Evolutionary conservation across 2,113 vertebrate species (phyloP).

Genomic region (Procavia capensis): DNA sequence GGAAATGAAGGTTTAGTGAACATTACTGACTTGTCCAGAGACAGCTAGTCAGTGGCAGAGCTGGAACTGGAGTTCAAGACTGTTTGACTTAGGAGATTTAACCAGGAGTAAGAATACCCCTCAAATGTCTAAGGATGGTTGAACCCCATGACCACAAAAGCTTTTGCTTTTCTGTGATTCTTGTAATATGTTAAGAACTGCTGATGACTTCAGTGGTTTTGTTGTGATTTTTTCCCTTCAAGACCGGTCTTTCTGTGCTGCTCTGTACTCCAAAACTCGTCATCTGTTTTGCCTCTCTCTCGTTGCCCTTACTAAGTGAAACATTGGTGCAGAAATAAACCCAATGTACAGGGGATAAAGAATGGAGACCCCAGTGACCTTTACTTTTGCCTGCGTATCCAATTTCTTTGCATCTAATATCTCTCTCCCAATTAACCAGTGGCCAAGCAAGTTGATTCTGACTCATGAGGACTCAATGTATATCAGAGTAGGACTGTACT

Average conservation of each 20-base stretch:
- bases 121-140: neutral
- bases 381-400: neutral
- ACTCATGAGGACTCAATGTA: neutral
- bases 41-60: neutral
- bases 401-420: neutral
- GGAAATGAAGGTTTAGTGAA: neutral
- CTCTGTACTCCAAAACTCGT: neutral
- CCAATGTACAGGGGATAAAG: neutral
- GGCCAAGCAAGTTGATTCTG: neutral
- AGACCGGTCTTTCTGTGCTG: neutral
- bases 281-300: neutral
- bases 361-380: neutral
- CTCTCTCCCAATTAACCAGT: neutral
- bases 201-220: neutral
- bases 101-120: neutral
- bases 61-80: neutral
- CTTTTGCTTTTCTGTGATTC: neutral
- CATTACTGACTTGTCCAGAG: neutral
- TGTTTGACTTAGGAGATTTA: neutral
- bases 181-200: neutral
- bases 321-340: neutral
- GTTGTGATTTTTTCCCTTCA: neutral
- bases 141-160: fast-evolving
- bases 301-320: neutral
- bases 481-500: neutral